A percentile compares a stretch with the other conserved stretches of the same genome.
These are phyloP conservation scores for Trigoniulus corallinus DNA, from an alignment of 1,140 invertebrate species.

Conservation along the genomic window DNA sequence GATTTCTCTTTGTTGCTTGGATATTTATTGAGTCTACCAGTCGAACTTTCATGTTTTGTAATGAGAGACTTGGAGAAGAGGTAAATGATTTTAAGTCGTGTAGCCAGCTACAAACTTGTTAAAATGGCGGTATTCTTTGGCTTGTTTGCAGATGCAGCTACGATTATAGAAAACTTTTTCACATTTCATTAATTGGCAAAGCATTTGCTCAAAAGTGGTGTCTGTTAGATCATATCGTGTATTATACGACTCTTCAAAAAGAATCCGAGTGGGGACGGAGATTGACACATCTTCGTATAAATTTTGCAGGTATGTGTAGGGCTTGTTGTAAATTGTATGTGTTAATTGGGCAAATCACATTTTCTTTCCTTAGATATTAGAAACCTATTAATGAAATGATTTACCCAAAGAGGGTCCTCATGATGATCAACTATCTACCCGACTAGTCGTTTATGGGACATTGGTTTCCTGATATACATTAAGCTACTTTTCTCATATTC, in stretches of 20 bases:
- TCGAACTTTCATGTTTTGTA: not conserved
- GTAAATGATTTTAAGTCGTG: not conserved
- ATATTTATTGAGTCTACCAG: not conserved
- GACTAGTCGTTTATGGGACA: too few species aligned
- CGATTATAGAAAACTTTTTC: not conserved
- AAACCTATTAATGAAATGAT: too few species aligned
- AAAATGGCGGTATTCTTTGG: not conserved
- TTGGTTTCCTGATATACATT: too few species aligned
- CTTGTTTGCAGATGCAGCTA: not conserved
- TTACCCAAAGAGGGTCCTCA: too few species aligned
- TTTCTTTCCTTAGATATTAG: too few species aligned
- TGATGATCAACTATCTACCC: too few species aligned
- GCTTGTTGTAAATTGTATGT: too few species aligned
- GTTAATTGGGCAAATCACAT: too few species aligned
- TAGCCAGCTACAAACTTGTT: not conserved
- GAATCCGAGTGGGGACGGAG: not conserved
- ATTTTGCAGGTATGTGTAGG: not conserved
- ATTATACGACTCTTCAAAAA: not conserved
- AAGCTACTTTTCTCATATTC: too few species aligned
- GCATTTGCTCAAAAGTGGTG: not conserved
- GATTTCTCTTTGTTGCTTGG: not conserved
- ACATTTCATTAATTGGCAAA: not conserved
- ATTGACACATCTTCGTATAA: not conserved
- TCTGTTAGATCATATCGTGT: not conserved
- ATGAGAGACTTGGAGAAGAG: not conserved